Conservation (phyloP, 2,888 invertebrate species). For the Eumerus sabulonum region DNA sequence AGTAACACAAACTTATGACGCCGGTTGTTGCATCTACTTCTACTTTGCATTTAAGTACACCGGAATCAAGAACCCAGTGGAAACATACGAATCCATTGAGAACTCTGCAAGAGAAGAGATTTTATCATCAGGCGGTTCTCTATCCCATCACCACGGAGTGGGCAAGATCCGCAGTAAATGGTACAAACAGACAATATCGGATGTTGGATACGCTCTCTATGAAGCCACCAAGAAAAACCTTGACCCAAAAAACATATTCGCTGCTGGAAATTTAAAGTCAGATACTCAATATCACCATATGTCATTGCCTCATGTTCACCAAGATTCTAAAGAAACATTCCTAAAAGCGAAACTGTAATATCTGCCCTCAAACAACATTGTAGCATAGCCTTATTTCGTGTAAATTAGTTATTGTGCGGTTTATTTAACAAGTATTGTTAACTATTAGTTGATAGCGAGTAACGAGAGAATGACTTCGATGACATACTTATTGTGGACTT, state of each 20-base stretch:
- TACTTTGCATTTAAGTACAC: constrained; percentile 91
- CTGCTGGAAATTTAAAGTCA: constrained; percentile 86
- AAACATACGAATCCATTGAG: constrained; percentile 92
- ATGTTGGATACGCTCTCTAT: constrained; percentile 87
- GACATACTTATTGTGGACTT: too few species aligned
- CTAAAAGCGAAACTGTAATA: constrained; percentile 47
- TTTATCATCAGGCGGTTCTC: constrained; percentile 87
- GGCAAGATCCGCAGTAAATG: constrained; percentile 95
- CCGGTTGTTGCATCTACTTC: constrained; percentile 97
- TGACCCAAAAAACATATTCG: constrained; percentile 97
- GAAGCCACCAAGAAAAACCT: constrained; percentile 90
- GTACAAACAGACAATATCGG: constrained; percentile 91
- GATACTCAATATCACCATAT: constrained; percentile 14
- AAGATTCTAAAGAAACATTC: background rate
- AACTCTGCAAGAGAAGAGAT: constrained; percentile 94
- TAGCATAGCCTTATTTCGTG: constrained; percentile 45
- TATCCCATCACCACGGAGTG: constrained; percentile 98
- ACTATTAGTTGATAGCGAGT: constrained; percentile 16
- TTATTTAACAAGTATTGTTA: constrained; percentile 10
- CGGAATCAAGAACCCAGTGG: constrained; percentile 84
- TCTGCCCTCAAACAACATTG: constrained; percentile 14
- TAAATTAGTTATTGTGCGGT: constrained; percentile 25
- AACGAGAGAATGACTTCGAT: too few species aligned
- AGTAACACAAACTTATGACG: constrained; percentile 98
- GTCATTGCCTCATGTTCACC: background rate